These are phyloP conservation scores for Syrmaticus mikado DNA, from an alignment of 2,113 vertebrate genomes.

Conservation along the genomic window DNA sequence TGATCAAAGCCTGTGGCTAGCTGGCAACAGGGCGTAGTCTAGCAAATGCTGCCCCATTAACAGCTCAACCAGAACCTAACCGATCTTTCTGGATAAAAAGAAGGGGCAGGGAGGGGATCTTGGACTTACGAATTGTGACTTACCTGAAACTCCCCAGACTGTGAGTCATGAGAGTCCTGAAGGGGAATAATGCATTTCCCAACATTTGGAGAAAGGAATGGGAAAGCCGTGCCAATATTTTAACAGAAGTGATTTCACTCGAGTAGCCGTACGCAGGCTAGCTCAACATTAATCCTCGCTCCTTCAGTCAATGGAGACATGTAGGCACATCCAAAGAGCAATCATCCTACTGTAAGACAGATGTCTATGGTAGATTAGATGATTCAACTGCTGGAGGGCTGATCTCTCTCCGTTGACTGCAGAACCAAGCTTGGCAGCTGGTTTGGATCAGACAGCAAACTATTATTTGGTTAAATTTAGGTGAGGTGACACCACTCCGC, in stretches of 20 bases:
- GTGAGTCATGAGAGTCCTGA: background rate
- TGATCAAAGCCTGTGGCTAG: background rate
- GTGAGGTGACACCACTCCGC: background rate
- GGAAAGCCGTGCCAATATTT: background rate
- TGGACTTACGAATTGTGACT: background rate
- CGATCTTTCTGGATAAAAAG: background rate
- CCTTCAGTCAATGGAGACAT: conserved; percentile 2
- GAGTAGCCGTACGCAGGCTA: background rate
- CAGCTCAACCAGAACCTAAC: background rate
- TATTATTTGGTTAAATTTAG: background rate
- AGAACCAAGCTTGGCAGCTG: background rate
- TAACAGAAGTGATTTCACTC: background rate
- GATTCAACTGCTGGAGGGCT: conserved; percentile 59
- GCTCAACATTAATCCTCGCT: background rate
- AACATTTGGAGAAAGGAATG: background rate
- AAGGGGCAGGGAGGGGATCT: background rate
- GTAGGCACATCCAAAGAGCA: conserved; percentile 31
- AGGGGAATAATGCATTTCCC: background rate
- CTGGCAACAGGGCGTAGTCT: accelerated
- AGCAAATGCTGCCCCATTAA: background rate
- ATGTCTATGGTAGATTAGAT: conserved; percentile 58
- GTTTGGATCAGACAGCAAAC: background rate
- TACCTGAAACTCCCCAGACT: background rate
- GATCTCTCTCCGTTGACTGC: background rate
- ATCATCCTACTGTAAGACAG: conserved; percentile 27